Conservation (phyloP, 2,888 invertebrate species). For the Sylvicola cinctus region DNA sequence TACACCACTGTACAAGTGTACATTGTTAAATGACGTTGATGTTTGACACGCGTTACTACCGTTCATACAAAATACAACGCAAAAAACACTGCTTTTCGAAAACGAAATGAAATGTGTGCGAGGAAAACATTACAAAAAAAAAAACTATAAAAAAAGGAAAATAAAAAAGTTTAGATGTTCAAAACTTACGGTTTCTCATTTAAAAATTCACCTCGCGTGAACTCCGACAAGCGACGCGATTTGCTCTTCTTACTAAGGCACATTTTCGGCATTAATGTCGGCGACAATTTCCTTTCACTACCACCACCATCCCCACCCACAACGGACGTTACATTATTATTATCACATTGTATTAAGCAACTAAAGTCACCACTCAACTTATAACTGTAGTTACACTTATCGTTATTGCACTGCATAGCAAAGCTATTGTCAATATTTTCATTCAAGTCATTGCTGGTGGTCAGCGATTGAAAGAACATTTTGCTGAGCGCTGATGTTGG, state of each 20-base stretch:
- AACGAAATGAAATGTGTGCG: too few relatives aligned
- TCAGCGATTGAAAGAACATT: not conserved
- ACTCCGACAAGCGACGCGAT: constrained; percentile 27
- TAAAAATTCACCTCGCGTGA: constrained; percentile 28
- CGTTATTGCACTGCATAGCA: not conserved
- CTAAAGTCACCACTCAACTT: too few relatives aligned
- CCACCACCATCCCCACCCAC: not conserved
- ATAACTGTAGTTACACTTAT: too few relatives aligned
- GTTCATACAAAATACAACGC: too few relatives aligned
- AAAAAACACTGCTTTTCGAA: too few relatives aligned
- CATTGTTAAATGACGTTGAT: too few relatives aligned
- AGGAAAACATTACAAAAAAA: constrained; percentile 15
- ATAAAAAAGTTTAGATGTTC: constrained; percentile 22
- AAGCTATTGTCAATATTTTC: too few relatives aligned
- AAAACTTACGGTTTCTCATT: constrained; percentile 28
- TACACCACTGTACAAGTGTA: too few relatives aligned
- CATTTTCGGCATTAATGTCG: not conserved
- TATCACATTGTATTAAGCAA: not conserved
- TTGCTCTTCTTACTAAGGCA: constrained; percentile 15
- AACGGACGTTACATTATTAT: not conserved
- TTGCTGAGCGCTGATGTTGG: not conserved
- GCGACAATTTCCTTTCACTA: too few relatives aligned
- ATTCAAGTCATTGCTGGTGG: too few relatives aligned
- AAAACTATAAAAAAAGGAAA: constrained; percentile 15
- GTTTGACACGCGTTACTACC: too few relatives aligned